Conservation (phyloP, 2,113 vertebrate species). For the Cynoglossus semilaevis region DNA sequence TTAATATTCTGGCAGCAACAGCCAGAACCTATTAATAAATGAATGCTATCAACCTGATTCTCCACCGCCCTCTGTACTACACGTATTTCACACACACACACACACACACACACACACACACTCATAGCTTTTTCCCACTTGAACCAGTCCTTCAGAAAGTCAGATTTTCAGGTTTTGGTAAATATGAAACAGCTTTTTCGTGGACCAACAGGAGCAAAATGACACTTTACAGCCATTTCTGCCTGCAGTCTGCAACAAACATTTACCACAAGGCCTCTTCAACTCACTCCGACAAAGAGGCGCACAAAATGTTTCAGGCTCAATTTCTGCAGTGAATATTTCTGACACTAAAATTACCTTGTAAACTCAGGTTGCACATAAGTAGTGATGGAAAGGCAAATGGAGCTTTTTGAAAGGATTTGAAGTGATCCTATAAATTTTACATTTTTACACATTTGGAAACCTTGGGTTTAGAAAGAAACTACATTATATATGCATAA, state of each 20-base stretch:
- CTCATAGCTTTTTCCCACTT: constrained; percentile 20
- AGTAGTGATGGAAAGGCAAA: not conserved
- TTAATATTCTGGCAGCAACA: no score
- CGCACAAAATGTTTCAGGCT: not conserved
- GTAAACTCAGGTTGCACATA: not conserved
- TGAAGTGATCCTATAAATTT: no score
- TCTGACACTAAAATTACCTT: constrained; percentile 15
- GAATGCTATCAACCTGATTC: not conserved
- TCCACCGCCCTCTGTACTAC: constrained; percentile 14
- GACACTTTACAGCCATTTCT: constrained; percentile 38
- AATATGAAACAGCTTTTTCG: constrained; percentile 40
- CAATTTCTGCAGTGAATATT: constrained; percentile 8
- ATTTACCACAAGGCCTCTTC: constrained; percentile 44
- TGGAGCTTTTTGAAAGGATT: not conserved
- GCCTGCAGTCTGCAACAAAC: constrained; percentile 31
- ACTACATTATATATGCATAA: no score
- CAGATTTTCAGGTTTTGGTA: constrained; percentile 25
- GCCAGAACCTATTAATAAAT: not conserved
- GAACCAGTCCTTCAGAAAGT: constrained; percentile 41
- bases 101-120: not conserved
- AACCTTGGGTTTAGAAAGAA: no score
- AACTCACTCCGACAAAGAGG: constrained; percentile 32
- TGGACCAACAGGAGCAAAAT: constrained; percentile 16
- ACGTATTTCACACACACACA: constrained; percentile 16
- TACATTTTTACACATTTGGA: no score